These are phyloP conservation scores for Brachionus paranguensis DNA, from an alignment of 1,140 invertebrate species.

Conservation along the genomic window DNA sequence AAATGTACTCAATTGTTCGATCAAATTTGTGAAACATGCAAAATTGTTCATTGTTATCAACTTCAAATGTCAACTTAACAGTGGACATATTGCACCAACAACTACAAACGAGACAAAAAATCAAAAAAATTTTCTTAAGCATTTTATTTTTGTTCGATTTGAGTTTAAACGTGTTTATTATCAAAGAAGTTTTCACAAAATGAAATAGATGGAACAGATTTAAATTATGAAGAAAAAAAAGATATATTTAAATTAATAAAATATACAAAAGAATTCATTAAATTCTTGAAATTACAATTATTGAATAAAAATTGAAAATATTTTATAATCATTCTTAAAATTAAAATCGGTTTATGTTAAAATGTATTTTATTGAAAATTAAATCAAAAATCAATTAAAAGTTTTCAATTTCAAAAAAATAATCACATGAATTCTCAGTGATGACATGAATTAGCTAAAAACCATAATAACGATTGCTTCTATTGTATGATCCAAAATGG, in stretches of 20 bases:
- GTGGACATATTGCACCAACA: background rate
- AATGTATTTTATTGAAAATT: too few relatives aligned
- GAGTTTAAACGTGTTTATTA: background rate
- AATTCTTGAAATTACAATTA: too few relatives aligned
- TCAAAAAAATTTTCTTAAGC: background rate
- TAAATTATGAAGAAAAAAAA: background rate
- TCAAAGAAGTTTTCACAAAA: too few relatives aligned
- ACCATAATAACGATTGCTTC: background rate
- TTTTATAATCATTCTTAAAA: too few relatives aligned
- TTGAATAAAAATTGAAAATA: too few relatives aligned
- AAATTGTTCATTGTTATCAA: conserved; percentile 25
- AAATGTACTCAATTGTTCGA: background rate
- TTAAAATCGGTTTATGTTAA: too few relatives aligned
- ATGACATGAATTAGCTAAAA: background rate
- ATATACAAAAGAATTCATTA: too few relatives aligned
- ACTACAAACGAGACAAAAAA: background rate
- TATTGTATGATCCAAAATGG: background rate
- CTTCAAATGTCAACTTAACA: conserved; percentile 4
- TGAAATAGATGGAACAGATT: background rate
- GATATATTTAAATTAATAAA: too few relatives aligned
- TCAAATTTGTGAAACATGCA: conserved; percentile 10
- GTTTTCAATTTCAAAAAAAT: too few relatives aligned
- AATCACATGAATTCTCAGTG: too few relatives aligned
- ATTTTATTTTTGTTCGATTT: background rate
- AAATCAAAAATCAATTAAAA: too few relatives aligned